Evolutionary conservation across 1,140 invertebrate species (phyloP).

Genomic region (Solenopsis fugax): DNA sequence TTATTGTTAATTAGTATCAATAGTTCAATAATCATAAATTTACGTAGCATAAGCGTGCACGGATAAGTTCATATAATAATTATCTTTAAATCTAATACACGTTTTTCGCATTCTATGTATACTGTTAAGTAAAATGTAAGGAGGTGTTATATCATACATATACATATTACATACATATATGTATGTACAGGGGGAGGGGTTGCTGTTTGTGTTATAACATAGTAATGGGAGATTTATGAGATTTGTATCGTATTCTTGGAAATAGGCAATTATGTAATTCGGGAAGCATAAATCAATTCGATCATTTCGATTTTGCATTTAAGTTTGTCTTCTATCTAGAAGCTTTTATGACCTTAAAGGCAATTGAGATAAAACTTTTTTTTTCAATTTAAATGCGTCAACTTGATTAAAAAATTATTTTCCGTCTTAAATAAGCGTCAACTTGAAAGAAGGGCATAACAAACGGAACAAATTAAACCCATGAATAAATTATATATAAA

Average conservation of each 20-base stretch:
- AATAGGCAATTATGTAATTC: neutral
- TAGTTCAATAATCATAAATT: slow-evolving; percentile 39
- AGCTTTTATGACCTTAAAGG: neutral
- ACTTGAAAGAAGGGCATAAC: neutral
- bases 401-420: slow-evolving; percentile 24
- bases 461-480: neutral
- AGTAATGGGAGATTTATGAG: slow-evolving; percentile 55
- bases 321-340: neutral
- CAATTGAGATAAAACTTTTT: neutral
- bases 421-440: neutral
- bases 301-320: neutral
- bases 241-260: slow-evolving; percentile 12
- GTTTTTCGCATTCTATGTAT: slow-evolving; percentile 20
- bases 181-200: slow-evolving; percentile 36
- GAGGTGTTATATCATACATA: slow-evolving; percentile 49
- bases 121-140: slow-evolving; percentile 55
- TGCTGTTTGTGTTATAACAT: slow-evolving; percentile 66
- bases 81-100: slow-evolving; percentile 29
- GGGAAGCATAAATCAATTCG: neutral
- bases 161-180: slow-evolving; percentile 55
- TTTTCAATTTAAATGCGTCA: slow-evolving; percentile 32
- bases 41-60: slow-evolving; percentile 41
- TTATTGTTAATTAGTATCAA: slow-evolving; percentile 17
- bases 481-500: neutral
- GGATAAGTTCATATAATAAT: slow-evolving; percentile 34